These are phyloP conservation scores for Dipodomys stephensi DNA, from an alignment of 2,113 vertebrate genomes.

Conservation along the genomic window DNA sequence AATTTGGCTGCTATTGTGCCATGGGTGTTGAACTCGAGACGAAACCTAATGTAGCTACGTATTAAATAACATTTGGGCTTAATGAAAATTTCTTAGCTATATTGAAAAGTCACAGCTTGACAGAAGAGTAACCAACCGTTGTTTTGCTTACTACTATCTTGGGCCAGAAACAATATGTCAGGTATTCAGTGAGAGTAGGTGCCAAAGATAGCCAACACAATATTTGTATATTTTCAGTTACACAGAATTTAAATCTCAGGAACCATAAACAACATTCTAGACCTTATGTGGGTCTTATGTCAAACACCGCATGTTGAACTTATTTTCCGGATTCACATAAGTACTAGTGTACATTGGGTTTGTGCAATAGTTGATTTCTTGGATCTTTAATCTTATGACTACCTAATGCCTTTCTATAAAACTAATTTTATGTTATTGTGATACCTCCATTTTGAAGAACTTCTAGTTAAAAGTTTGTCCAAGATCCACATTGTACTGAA, in stretches of 20 bases:
- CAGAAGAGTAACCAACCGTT: constrained; percentile 80
- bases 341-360: constrained; percentile 80
- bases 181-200: constrained; percentile 83
- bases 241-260: constrained; percentile 65
- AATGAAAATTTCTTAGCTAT: constrained; percentile 85
- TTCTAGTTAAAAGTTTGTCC: constrained; percentile 20
- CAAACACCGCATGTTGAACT: constrained; percentile 70
- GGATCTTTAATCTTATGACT: constrained; percentile 66
- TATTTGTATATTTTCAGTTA: constrained; percentile 69
- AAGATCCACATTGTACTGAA: constrained; percentile 81
- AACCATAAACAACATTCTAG: constrained; percentile 74
- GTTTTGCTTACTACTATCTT: constrained; percentile 76
- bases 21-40: constrained; percentile 81
- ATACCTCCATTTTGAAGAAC: constrained; percentile 75
- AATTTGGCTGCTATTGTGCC: constrained; percentile 80
- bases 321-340: constrained; percentile 78
- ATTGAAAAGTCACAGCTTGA: constrained; percentile 75
- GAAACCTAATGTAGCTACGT: constrained; percentile 69
- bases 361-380: constrained; percentile 75
- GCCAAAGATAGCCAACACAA: constrained; percentile 82
- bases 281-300: constrained; percentile 76
- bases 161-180: constrained; percentile 47
- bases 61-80: constrained; percentile 77
- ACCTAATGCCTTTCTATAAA: constrained; percentile 64
- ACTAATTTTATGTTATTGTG: constrained; percentile 78